phyloP scores from a whole-genome alignment of 2,113 vertebrate species.

The Mystacornis crossleyi region DNA sequence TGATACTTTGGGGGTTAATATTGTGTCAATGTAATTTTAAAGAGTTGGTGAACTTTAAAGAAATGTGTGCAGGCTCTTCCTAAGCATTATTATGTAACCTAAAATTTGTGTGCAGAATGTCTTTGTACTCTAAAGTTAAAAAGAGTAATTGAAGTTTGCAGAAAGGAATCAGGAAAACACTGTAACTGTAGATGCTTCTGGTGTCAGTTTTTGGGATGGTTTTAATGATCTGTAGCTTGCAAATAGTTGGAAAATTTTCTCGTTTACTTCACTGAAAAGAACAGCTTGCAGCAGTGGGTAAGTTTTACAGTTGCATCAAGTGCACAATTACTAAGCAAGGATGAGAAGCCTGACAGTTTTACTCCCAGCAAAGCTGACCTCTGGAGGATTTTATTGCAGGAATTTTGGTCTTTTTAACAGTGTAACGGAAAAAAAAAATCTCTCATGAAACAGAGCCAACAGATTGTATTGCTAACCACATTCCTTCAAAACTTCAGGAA shows the following conservation, averaged over 20 bases:
- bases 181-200: background rate
- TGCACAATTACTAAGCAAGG: background rate
- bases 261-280: conserved; percentile 3
- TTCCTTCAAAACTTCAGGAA: background rate
- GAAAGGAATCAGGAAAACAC: background rate
- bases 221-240: conserved; percentile 17
- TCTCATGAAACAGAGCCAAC: background rate
- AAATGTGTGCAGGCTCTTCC: background rate
- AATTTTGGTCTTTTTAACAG: background rate
- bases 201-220: background rate
- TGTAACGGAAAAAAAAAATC: background rate
- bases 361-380: background rate
- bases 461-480: background rate
- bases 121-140: conserved; percentile 13
- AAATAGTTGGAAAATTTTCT: background rate
- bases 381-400: background rate
- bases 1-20: background rate
- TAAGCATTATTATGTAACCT: background rate
- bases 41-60: background rate
- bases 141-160: background rate
- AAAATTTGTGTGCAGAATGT: background rate
- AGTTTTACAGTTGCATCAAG: background rate
- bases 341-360: background rate
- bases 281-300: background rate
- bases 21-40: background rate